A percentile compares a stretch with the other conserved stretches of the same genome.
Evolutionary conservation across 2,888 invertebrate genomes (phyloP).

Genomic region (Endotricha flammealis): DNA sequence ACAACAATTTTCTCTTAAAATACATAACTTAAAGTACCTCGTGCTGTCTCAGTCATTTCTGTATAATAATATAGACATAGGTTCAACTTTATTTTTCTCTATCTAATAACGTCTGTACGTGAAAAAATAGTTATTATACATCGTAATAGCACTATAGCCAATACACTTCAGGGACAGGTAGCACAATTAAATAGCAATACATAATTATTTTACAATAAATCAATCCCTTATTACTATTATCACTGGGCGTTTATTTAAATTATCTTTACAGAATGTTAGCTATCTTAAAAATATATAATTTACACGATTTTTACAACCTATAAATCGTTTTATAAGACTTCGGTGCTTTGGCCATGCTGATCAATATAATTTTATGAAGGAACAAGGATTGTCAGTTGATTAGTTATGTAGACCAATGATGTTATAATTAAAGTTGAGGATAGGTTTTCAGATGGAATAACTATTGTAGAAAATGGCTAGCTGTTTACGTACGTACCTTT

Average conservation of each 20-base stretch:
- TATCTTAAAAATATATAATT: constrained; percentile 44
- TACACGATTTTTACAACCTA: constrained; percentile 68
- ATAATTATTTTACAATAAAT: constrained; percentile 46
- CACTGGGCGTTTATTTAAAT: constrained; percentile 68
- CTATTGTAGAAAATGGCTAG: too few relatives aligned
- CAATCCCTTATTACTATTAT: constrained; percentile 71
- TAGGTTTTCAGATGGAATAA: too few relatives aligned
- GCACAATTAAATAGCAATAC: constrained; percentile 54
- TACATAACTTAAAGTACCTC: constrained; percentile 69
- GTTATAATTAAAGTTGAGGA: too few relatives aligned
- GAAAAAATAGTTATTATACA: constrained; percentile 62
- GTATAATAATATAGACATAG: constrained; percentile 43
- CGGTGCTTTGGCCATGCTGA: constrained; percentile 71
- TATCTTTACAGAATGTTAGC: constrained; percentile 46
- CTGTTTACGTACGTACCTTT: too few relatives aligned
- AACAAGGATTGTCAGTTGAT: constrained; percentile 18
- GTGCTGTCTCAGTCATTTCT: constrained; percentile 66
- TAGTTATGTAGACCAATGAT: too few relatives aligned
- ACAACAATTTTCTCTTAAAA: constrained; percentile 64
- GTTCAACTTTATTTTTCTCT: constrained; percentile 38
- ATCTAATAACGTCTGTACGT: constrained; percentile 46
- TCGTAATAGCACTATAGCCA: constrained; percentile 29
- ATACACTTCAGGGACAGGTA: constrained; percentile 53
- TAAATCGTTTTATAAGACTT: constrained; percentile 60
- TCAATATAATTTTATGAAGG: constrained; percentile 36